Evolutionary conservation across 92 coral and sea anemone species (phyloP), one percentile per base, ranked within the genome.

Genomic region (Porites lobata): DNA sequence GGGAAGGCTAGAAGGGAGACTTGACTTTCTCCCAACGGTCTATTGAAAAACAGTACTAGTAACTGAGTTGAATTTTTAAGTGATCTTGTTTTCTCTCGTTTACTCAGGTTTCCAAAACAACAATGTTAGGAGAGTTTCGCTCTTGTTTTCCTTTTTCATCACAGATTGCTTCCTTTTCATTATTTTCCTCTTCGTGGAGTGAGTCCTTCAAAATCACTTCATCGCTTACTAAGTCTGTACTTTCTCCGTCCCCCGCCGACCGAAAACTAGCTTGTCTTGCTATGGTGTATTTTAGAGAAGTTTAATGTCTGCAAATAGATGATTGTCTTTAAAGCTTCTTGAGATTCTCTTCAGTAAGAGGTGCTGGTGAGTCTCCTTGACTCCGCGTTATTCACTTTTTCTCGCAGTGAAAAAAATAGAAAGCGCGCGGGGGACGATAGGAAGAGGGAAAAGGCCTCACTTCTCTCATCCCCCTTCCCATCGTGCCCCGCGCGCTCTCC

Each of bases 161-260:
- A 18, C 26, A 19, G 52, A 62, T 1, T 47, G 29, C 18, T 75
- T 73, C 2, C 50, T 74, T 61, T 50, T 84, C 80, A 75, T 64
- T 26, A 73, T 52, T 56, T 50, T 20, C 50, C 52, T 62, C 56
- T 3, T 73, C 63, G 7, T 61, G 80, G 22, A 72, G 50, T 21
- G 80, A 63, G 3, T 63, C 29, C 21, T 84, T 47, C 10, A 64
- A 53, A 77, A 77, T 59, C 22, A 61, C 10, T 74, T 84, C 87
- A 54, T 74, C 80, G 19, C 73, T 32, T 6, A 43, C 50, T 65
- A 84, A 84, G 11, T 84, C 72, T 14, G 62, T 75, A 26, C 95
- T 92, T 38, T 92, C 77, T 38, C 95, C 95, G 85, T 92, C 95
- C 51, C 95, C 95, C 50, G 85, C 92, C 3, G 95, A 89, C 32